These are phyloP conservation scores for Carduelis carduelis DNA, from an alignment of 2,797 vertebrate species.

Conservation along the genomic window DNA sequence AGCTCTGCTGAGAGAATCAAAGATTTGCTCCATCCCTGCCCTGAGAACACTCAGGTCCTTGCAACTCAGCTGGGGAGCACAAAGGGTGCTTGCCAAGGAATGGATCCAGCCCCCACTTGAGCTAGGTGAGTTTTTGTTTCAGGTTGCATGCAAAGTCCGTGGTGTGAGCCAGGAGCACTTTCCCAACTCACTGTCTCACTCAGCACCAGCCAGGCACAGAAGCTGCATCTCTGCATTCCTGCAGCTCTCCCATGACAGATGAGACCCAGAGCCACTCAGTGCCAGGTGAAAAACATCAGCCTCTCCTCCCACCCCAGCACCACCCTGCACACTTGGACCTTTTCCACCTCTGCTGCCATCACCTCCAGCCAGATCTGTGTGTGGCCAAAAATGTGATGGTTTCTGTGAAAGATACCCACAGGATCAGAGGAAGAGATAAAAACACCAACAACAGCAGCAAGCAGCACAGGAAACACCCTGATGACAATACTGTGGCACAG, in stretches of 20 bases:
- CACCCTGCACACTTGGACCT: background rate
- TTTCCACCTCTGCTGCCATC: background rate
- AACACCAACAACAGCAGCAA: background rate
- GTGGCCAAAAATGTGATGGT: background rate
- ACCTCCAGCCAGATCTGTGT: background rate
- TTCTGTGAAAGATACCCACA: background rate
- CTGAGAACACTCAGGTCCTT: background rate
- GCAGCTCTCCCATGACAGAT: background rate
- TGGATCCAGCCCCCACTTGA: fast-evolving
- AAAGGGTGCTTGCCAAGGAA: background rate
- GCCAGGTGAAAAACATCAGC: background rate
- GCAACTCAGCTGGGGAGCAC: background rate
- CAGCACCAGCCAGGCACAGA: background rate
- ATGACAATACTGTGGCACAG: background rate
- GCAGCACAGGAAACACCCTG: constrained; percentile 31
- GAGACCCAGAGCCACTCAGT: background rate
- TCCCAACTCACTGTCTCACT: background rate
- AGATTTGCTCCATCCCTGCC: background rate
- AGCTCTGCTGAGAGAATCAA: background rate
- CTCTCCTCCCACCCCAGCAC: background rate
- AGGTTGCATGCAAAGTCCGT: background rate
- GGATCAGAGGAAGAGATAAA: constrained; percentile 18
- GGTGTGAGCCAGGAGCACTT: background rate
- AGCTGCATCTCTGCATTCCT: background rate
- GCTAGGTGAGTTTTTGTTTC: background rate